phyloP scores from a whole-genome alignment of 2,797 vertebrate genomes.

The Sternarchorhynchus goeldii region DNA sequence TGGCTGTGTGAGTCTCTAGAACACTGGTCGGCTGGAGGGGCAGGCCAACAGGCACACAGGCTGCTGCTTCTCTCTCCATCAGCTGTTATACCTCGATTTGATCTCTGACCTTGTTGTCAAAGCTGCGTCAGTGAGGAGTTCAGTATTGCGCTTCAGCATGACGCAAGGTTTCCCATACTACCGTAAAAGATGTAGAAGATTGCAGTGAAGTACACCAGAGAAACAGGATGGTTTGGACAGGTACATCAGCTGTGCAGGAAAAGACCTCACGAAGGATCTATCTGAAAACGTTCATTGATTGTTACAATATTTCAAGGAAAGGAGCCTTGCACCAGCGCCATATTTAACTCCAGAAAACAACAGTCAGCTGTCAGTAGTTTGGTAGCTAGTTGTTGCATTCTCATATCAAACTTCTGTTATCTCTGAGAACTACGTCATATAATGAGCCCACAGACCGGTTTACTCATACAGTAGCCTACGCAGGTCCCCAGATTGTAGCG shows the following conservation, averaged over 20 bases:
- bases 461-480: background rate
- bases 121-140: no score
- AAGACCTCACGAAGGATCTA: no score
- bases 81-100: background rate
- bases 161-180: no score
- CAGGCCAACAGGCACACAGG: background rate
- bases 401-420: background rate
- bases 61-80: background rate
- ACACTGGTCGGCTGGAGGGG: background rate
- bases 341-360: background rate
- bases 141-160: no score
- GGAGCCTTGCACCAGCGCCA: background rate
- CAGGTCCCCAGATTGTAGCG: constrained; percentile 17
- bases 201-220: no score
- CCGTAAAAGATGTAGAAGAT: no score
- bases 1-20: background rate
- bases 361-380: constrained; percentile 1
- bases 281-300: no score
- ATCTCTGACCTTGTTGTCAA: no score
- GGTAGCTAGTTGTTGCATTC: background rate
- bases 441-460: background rate
- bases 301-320: no score
- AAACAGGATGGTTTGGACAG: no score
- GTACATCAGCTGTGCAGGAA: no score
- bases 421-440: background rate